Base-by-base conservation (phyloP, 1,140 invertebrate species). In the Parasteatoda tepidariorum region DNA sequence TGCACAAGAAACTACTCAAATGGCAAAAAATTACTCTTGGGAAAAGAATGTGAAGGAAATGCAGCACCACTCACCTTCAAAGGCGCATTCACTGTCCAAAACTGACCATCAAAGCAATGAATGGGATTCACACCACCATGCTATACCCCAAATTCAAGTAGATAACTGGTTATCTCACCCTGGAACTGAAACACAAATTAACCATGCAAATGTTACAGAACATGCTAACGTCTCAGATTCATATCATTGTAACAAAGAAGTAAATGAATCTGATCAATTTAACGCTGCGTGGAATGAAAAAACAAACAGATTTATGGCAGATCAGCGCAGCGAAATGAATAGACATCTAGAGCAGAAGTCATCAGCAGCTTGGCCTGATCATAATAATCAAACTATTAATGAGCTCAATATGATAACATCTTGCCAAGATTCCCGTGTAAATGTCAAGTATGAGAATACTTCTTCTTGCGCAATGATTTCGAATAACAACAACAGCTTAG, bases 271-370 rank as follows among this genome's bases (percentile, higher is more conserved):
- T 3, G 48, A 73, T 15, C 3, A 26, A 30, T 1, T 13, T 3
- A 34, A 73, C 4, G 64, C 55, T 57, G 24, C 26, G 13, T 79
- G 62, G 76, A 64, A 68, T 9, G 68, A 79, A 48, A 79, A 67
- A 55, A 38, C 24, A 34, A 64, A 79, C 18, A 68, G 57, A 55
- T 64, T 7, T n/a, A 57, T 68, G 22, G 11, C 33, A 22, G 28
- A 73, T 13, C 9, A 18, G 4, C 54, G 57, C 9, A 13, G 38
- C 38, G 38, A 48, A 48, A 48, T 9, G 18, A 4, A 13, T 48
- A 48, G 4, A n/a, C 4, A 1, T n/a, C n/a, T 18, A 4, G 38
- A 48, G 38, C 9, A 13, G 18, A 48, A 18, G 18, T 13, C 38
- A 48, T 48, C 38, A 48, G 18, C 38, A 48, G 2, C 38, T 13